Conservation (phyloP, 2,113 vertebrate species). For the Trogon surrucura region DNA sequence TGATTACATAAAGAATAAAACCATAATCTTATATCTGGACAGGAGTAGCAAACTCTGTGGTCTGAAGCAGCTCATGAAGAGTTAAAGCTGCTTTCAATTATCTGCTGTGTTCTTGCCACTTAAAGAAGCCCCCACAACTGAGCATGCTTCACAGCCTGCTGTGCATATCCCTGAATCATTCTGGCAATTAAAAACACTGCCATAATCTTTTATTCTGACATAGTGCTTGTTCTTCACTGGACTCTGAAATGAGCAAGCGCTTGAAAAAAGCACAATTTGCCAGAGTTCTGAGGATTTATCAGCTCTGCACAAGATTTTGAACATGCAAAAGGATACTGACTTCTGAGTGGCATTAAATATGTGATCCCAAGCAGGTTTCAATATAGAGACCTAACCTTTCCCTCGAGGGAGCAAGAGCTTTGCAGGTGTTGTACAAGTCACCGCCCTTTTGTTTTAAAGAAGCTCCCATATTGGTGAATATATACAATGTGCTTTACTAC, state of each 20-base stretch:
- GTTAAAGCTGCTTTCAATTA: conserved; percentile 56
- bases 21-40: background rate
- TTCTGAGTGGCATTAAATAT: background rate
- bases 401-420: background rate
- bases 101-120: background rate
- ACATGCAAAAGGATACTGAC: background rate
- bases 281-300: conserved; percentile 16
- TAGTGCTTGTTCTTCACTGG: conserved; percentile 1
- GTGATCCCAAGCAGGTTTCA: background rate
- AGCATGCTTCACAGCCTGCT: conserved; percentile 29
- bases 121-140: background rate
- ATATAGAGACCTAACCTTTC: background rate
- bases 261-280: conserved; percentile 21
- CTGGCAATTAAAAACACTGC: conserved; percentile 37
- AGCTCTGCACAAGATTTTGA: background rate
- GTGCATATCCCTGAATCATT: conserved; percentile 59
- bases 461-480: background rate
- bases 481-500: background rate
- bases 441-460: background rate
- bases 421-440: background rate
- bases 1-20: background rate
- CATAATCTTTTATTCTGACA: conserved; percentile 48
- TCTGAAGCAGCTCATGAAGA: conserved; percentile 6
- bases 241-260: conserved; percentile 38
- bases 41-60: background rate